phyloP scores from a whole-genome alignment of 2,797 vertebrate genomes.

The Micromesistius poutassou region DNA sequence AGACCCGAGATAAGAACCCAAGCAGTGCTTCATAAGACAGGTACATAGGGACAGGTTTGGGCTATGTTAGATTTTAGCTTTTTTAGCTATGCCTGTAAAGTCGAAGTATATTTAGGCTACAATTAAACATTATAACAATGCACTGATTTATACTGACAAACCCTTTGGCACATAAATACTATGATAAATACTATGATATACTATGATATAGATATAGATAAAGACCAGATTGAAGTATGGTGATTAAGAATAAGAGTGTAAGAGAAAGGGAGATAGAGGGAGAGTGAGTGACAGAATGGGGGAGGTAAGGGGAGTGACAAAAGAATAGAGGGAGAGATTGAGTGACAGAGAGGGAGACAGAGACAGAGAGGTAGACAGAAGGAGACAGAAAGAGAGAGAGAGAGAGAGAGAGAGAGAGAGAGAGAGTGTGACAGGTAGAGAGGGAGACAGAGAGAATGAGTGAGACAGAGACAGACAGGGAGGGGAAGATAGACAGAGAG shows the following conservation, averaged over 20 bases:
- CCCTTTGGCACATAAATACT: background rate
- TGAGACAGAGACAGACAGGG: conserved; percentile 1
- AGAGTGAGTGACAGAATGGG: background rate
- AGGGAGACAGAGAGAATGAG: background rate
- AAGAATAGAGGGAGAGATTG: background rate
- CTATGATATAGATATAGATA: background rate
- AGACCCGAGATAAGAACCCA: conserved; percentile 9
- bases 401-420: background rate
- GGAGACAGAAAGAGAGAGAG: background rate
- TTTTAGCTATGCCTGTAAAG: too few relatives aligned
- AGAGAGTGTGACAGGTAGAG: background rate
- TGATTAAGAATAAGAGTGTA: background rate
- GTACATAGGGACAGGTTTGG: background rate
- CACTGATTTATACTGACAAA: background rate
- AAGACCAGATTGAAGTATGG: background rate
- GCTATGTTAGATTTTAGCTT: background rate
- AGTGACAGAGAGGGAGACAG: too few relatives aligned
- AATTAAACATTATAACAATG: background rate
- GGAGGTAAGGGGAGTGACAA: background rate
- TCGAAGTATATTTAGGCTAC: background rate
- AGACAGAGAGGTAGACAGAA: background rate
- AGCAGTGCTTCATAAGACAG: background rate
- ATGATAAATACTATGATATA: background rate
- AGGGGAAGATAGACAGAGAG: background rate
- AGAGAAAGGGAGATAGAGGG: background rate